These are phyloP conservation scores for Thinocorus orbignyianus DNA, from an alignment of 2,113 vertebrate species.

Conservation along the genomic window DNA sequence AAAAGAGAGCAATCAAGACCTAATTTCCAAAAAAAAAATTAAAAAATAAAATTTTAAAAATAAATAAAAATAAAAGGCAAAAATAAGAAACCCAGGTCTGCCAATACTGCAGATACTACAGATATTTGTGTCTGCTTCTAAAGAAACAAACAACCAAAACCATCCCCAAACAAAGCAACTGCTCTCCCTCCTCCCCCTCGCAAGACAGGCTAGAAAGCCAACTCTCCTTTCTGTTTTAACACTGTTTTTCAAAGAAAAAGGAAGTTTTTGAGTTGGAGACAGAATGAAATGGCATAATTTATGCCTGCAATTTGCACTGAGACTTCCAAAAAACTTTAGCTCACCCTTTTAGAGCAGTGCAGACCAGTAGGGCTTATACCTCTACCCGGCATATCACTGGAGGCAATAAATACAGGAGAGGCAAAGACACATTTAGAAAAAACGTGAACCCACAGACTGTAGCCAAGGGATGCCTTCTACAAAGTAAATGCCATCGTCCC, in stretches of 20 bases:
- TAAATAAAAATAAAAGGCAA: background rate
- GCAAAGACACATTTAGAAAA: background rate
- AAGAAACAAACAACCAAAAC: background rate
- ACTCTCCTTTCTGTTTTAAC: background rate
- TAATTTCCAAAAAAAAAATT: too few relatives aligned
- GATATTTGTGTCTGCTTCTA: background rate
- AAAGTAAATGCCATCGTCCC: background rate
- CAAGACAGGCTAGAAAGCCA: background rate
- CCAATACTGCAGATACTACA: background rate
- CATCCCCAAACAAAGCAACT: background rate
- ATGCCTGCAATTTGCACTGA: background rate
- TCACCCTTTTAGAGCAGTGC: background rate
- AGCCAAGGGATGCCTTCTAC: background rate
- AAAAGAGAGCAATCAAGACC: background rate
- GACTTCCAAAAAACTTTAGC: background rate
- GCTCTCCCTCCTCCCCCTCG: fast-evolving
- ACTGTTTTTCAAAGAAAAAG: background rate
- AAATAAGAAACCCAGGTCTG: background rate
- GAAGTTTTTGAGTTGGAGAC: background rate
- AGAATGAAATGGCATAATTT: background rate
- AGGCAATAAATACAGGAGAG: background rate
- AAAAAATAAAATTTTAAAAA: too few relatives aligned
- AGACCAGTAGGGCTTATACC: background rate
- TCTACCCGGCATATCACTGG: background rate
- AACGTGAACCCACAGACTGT: background rate